phyloP scores from a whole-genome alignment of 2,888 invertebrate genomes.

The Heterodera filipjevi region DNA sequence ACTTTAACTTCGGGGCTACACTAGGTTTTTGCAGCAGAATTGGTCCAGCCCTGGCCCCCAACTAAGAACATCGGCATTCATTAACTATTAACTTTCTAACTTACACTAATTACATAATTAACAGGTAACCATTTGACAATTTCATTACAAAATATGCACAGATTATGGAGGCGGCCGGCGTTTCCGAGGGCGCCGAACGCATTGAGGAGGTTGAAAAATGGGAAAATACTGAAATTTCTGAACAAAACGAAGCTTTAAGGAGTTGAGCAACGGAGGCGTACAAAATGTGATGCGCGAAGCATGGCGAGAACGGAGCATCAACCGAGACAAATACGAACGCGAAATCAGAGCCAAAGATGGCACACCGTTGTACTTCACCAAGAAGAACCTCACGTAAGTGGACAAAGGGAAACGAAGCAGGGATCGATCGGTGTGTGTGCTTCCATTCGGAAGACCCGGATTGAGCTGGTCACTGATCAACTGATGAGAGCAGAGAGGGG shows the following conservation, averaged over 20 bases:
- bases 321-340: slow-evolving; percentile 22
- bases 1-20: too few relatives aligned
- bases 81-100: too few relatives aligned
- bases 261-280: not conserved
- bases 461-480: too few relatives aligned
- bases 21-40: too few relatives aligned
- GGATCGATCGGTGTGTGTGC: too few relatives aligned
- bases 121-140: not conserved
- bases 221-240: not conserved
- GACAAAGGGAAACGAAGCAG: too few relatives aligned
- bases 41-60: too few relatives aligned
- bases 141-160: not conserved
- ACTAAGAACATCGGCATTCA: too few relatives aligned
- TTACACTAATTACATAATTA: too few relatives aligned
- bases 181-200: slow-evolving; percentile 36
- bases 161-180: slow-evolving; percentile 59
- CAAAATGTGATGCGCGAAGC: not conserved
- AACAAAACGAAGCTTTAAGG: not conserved
- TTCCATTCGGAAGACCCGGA: too few relatives aligned
- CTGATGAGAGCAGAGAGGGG: not conserved
- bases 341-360: slow-evolving; percentile 33
- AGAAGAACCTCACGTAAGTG: slow-evolving; percentile 44
- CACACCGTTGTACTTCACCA: slow-evolving; percentile 50
- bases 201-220: slow-evolving; percentile 31
- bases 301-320: not conserved